Conservation (phyloP, 2,888 invertebrate species). For the Catocala nupta region DNA sequence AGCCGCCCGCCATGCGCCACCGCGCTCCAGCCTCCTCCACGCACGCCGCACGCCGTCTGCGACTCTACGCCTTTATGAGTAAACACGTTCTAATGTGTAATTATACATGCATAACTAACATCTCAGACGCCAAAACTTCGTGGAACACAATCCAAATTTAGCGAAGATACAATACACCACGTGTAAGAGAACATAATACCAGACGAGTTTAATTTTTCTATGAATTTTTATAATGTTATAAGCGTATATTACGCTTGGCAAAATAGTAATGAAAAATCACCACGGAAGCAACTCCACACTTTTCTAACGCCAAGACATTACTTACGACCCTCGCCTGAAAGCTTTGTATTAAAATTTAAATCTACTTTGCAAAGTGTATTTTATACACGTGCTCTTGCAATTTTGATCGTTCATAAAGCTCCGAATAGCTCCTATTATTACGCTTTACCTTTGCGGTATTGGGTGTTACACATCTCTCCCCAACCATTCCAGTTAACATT, state of each 20-base stretch:
- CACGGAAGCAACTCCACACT: slow-evolving; percentile 70
- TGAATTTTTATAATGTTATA: slow-evolving; percentile 34
- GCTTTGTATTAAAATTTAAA: slow-evolving; percentile 87
- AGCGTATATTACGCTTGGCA: slow-evolving; percentile 34
- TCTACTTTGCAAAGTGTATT: slow-evolving; percentile 87
- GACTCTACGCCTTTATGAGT: background rate
- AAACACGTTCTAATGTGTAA: slow-evolving; percentile 5
- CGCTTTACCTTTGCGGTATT: slow-evolving; percentile 83
- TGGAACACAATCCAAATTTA: slow-evolving; percentile 3
- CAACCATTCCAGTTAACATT: slow-evolving; percentile 73
- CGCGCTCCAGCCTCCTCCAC: slow-evolving; percentile 3
- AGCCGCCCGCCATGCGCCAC: slow-evolving; percentile 26
- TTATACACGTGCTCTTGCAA: slow-evolving; percentile 87
- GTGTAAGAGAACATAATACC: slow-evolving; percentile 1
- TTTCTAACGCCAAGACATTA: slow-evolving; percentile 83
- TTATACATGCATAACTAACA: slow-evolving; percentile 3
- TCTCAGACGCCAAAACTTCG: slow-evolving; percentile 3
- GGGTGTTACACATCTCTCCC: slow-evolving; percentile 81
- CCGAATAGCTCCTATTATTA: slow-evolving; percentile 84
- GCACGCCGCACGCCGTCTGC: background rate
- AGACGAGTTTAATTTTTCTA: slow-evolving; percentile 27
- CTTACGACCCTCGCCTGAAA: slow-evolving; percentile 84
- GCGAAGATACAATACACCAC: slow-evolving; percentile 4
- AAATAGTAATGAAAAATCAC: slow-evolving; percentile 46
- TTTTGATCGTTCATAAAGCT: slow-evolving; percentile 87